These are phyloP conservation scores for Leptinotarsa rubiginosa DNA, from an alignment of 2,888 invertebrate genomes.

Conservation along the genomic window DNA sequence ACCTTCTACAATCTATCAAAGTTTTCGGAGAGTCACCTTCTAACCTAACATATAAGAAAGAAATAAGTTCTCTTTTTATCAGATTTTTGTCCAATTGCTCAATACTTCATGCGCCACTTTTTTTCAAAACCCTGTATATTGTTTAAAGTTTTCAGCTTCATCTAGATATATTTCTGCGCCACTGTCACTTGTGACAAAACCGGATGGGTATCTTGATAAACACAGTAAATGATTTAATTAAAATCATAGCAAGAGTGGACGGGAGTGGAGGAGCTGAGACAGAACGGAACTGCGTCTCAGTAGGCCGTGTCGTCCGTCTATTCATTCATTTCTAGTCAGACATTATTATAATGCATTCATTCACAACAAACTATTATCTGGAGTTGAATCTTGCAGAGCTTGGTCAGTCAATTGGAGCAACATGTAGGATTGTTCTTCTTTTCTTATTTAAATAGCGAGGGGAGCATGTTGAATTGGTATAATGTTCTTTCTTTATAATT, in stretches of 20 bases:
- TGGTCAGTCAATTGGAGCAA: constrained; percentile 39
- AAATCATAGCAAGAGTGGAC: constrained; percentile 47
- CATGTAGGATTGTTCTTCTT: constrained; percentile 34
- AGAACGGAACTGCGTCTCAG: constrained; percentile 55
- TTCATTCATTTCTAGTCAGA: constrained; percentile 53
- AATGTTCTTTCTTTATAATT: not conserved
- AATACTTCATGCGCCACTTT: too few species aligned
- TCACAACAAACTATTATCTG: constrained; percentile 49
- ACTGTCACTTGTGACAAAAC: constrained; percentile 38
- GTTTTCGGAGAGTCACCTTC: too few species aligned
- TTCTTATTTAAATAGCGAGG: constrained; percentile 4
- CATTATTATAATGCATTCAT: constrained; percentile 52
- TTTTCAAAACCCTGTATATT: not conserved
- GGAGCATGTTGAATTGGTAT: constrained; percentile 10
- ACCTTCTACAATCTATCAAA: too few species aligned
- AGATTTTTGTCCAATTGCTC: too few species aligned
- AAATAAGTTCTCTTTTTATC: too few species aligned
- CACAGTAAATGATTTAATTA: constrained; percentile 46
- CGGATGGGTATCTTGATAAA: constrained; percentile 44
- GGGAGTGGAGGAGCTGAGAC: constrained; percentile 48
- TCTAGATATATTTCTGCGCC: constrained; percentile 7
- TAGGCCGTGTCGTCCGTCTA: constrained; percentile 49
- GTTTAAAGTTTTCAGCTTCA: not conserved
- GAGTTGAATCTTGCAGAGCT: constrained; percentile 40
- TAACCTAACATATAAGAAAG: too few species aligned